phyloP scores from a whole-genome alignment of 2,113 vertebrate genomes.

The Sisor rabdophorus region DNA sequence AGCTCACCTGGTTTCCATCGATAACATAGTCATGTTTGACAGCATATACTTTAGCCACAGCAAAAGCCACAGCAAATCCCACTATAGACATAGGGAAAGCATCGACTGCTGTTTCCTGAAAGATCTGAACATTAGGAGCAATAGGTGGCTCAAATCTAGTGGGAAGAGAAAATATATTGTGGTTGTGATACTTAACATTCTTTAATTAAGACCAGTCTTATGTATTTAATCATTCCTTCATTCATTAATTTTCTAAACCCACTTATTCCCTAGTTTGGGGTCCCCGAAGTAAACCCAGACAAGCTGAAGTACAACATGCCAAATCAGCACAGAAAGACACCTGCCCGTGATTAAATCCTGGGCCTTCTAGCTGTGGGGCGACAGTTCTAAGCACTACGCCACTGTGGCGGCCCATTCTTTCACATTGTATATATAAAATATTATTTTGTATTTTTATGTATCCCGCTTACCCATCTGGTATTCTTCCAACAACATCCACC shows the following conservation, averaged over 20 bases:
- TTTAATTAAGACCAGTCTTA: not conserved
- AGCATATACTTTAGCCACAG: conserved; percentile 90
- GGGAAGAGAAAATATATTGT: conserved; percentile 34
- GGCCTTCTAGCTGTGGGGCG: too few relatives aligned
- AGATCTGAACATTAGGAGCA: conserved; percentile 67
- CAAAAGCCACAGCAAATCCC: conserved; percentile 88
- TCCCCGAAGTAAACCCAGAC: too few relatives aligned
- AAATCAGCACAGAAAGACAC: too few relatives aligned
- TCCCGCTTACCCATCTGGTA: conserved; percentile 78
- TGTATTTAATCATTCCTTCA: too few relatives aligned
- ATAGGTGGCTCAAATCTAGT: conserved; percentile 78
- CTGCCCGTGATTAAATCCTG: too few relatives aligned
- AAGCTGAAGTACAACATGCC: too few relatives aligned
- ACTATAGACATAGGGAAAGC: conserved; percentile 84
- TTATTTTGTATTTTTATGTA: not conserved
- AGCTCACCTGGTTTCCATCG: conserved; percentile 84
- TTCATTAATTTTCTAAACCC: too few relatives aligned
- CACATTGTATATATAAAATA: not conserved
- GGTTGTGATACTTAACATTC: not conserved
- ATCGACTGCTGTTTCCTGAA: conserved; percentile 73
- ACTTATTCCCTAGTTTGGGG: too few relatives aligned
- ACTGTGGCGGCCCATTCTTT: too few relatives aligned
- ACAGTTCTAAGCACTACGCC: too few relatives aligned
- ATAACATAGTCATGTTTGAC: conserved; percentile 89
- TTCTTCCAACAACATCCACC: conserved; percentile 77